Conservation (phyloP, 2,888 invertebrate species). For the Polymixis lichenea region DNA sequence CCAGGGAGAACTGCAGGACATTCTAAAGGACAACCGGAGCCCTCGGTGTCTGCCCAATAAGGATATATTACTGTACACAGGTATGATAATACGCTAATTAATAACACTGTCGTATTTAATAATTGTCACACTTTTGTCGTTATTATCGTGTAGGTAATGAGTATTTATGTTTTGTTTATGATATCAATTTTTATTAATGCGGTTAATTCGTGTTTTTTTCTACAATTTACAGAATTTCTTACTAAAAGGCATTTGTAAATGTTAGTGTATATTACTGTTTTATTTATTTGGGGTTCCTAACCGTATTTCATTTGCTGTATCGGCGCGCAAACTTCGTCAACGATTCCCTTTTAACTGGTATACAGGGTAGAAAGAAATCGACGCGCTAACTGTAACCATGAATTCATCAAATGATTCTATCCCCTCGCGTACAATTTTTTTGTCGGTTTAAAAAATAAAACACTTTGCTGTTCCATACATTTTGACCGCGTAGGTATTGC, state of each 20-base stretch:
- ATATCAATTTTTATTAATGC: not conserved
- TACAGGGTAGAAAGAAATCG: not conserved
- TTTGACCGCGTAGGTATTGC: too few relatives aligned
- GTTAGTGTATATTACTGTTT: not conserved
- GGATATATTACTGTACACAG: conserved; percentile 93
- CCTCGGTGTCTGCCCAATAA: conserved; percentile 93
- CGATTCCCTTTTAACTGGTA: not conserved
- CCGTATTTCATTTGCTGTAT: not conserved
- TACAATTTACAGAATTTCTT: not conserved
- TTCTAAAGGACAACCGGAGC: conserved; percentile 89
- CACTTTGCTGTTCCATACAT: too few relatives aligned
- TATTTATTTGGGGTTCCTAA: not conserved
- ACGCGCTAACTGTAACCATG: too few relatives aligned
- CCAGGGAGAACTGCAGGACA: conserved; percentile 86
- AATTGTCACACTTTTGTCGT: conserved; percentile 8
- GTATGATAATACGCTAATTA: conserved; percentile 72
- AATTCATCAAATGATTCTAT: too few relatives aligned
- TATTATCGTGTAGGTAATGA: not conserved
- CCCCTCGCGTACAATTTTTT: too few relatives aligned
- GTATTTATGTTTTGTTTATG: conserved; percentile 24
- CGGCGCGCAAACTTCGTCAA: not conserved
- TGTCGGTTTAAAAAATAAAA: too few relatives aligned
- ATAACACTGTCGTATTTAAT: conserved; percentile 7
- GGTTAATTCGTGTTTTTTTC: not conserved
- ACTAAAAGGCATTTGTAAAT: not conserved